A percentile compares a stretch with the other conserved stretches of the same genome.
Evolutionary conservation across 1,140 invertebrate species (phyloP).

Genomic region (Drosophila triauraria): DNA sequence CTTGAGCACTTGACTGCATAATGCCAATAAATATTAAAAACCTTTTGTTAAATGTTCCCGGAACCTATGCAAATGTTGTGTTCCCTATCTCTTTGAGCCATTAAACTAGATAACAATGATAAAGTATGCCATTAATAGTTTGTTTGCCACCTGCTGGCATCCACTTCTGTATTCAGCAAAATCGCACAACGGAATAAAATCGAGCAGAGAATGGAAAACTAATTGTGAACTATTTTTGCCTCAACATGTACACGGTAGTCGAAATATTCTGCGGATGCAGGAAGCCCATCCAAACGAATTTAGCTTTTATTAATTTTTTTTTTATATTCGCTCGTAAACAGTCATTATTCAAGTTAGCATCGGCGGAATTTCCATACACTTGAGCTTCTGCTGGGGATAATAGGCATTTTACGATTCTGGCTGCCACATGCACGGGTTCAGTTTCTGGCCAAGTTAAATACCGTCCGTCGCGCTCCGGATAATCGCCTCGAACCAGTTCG

Average conservation of each 20-base stretch:
- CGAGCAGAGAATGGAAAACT: background rate
- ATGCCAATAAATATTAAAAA: constrained; percentile 27
- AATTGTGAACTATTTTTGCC: constrained; percentile 12
- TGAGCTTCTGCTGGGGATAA: background rate
- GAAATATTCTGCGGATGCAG: constrained; percentile 11
- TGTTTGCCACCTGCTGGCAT: constrained; percentile 12
- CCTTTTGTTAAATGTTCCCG: background rate
- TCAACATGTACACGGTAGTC: constrained; percentile 7
- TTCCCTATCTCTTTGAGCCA: background rate
- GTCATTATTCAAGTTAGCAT: constrained; percentile 40
- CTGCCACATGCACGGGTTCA: constrained; percentile 36
- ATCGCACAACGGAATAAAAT: background rate
- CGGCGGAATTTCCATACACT: constrained; percentile 13
- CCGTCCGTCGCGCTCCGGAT: constrained; percentile 2
- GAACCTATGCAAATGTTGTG: constrained; percentile 8
- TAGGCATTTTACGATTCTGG: constrained; percentile 24
- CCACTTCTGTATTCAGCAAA: constrained; percentile 1
- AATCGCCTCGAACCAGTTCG: constrained; percentile 59
- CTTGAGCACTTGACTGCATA: constrained; percentile 19
- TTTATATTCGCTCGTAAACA: constrained; percentile 21
- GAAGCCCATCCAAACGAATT: constrained; percentile 7
- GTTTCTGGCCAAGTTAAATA: constrained; percentile 54
- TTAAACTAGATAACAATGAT: constrained; percentile 25
- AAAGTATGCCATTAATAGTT: constrained; percentile 7
- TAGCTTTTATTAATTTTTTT: constrained; percentile 8